Percentiles rank a stretch among this genome's conserved stretches.
phyloP scores from a whole-genome alignment of 2,888 invertebrate species.

The Buathra laborator region DNA sequence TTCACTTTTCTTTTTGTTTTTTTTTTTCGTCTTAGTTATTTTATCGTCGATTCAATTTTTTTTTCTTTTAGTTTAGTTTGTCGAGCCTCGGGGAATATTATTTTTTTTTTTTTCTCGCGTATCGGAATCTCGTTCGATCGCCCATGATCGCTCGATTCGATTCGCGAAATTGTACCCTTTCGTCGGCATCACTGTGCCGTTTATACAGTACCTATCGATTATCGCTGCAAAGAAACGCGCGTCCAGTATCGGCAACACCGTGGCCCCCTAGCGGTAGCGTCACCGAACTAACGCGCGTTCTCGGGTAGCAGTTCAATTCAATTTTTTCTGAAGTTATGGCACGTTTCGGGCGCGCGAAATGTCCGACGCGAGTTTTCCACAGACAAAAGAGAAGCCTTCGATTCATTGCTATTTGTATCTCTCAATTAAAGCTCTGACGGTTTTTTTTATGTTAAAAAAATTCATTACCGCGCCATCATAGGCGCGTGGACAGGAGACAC shows the following conservation, averaged over 20 bases:
- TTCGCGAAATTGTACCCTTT: constrained; percentile 74
- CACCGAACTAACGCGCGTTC: constrained; percentile 38
- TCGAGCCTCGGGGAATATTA: constrained; percentile 74
- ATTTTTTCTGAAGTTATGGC: constrained; percentile 79
- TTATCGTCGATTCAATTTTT: constrained; percentile 56
- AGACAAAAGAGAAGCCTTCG: constrained; percentile 43
- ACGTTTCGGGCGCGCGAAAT: constrained; percentile 79
- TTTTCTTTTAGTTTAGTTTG: constrained; percentile 71
- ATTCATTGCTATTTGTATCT: constrained; percentile 30
- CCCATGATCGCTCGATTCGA: constrained; percentile 61
- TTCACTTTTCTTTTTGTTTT: constrained; percentile 35
- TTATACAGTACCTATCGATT: constrained; percentile 75
- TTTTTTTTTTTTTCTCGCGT: not conserved
- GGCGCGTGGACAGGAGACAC: constrained; percentile 28
- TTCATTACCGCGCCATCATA: constrained; percentile 37
- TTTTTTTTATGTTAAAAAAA: constrained; percentile 53
- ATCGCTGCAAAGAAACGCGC: constrained; percentile 58
- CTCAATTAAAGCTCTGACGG: constrained; percentile 12
- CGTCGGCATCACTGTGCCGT: constrained; percentile 58
- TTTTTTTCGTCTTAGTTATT: constrained; percentile 30
- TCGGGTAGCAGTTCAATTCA: constrained; percentile 55
- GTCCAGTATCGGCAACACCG: constrained; percentile 15
- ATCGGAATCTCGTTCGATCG: constrained; percentile 57
- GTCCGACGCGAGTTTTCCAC: constrained; percentile 68
- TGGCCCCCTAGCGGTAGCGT: constrained; percentile 45